phyloP scores from a whole-genome alignment of 2,113 vertebrate genomes.

The Panurus biarmicus region DNA sequence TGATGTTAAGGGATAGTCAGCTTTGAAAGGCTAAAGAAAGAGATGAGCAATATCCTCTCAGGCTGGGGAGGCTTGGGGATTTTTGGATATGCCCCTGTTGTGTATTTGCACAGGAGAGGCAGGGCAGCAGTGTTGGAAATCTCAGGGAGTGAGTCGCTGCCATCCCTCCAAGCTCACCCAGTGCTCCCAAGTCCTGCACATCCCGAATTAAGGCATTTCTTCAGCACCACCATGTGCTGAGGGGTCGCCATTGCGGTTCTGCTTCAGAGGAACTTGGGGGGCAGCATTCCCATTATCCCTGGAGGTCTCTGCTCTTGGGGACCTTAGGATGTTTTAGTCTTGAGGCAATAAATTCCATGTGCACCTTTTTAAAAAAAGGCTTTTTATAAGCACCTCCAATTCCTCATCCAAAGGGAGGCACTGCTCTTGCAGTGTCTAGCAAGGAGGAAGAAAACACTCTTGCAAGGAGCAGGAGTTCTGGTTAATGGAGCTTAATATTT shows the following conservation, averaged over 20 bases:
- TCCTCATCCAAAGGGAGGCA: neutral
- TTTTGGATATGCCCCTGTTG: neutral
- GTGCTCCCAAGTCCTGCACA: neutral
- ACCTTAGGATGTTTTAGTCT: neutral
- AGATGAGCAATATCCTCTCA: neutral
- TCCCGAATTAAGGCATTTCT: neutral
- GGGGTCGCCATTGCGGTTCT: neutral
- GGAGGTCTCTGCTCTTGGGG: neutral
- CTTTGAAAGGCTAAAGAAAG: neutral
- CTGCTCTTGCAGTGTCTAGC: neutral
- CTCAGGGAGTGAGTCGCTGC: neutral
- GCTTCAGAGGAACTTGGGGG: neutral
- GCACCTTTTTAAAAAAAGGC: neutral
- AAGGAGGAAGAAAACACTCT: neutral
- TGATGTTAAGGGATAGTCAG: neutral
- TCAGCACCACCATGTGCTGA: slow-evolving; percentile 37
- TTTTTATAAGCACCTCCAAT: neutral
- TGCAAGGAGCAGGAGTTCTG: neutral
- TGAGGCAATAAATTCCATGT: neutral
- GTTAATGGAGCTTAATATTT: neutral
- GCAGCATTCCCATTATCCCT: neutral
- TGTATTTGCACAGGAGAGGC: neutral
- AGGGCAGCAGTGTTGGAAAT: neutral
- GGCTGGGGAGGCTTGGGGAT: neutral
- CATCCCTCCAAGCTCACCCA: neutral